These are phyloP conservation scores for Rhodinocichla rosea DNA, from an alignment of 2,113 vertebrate species.

Conservation along the genomic window DNA sequence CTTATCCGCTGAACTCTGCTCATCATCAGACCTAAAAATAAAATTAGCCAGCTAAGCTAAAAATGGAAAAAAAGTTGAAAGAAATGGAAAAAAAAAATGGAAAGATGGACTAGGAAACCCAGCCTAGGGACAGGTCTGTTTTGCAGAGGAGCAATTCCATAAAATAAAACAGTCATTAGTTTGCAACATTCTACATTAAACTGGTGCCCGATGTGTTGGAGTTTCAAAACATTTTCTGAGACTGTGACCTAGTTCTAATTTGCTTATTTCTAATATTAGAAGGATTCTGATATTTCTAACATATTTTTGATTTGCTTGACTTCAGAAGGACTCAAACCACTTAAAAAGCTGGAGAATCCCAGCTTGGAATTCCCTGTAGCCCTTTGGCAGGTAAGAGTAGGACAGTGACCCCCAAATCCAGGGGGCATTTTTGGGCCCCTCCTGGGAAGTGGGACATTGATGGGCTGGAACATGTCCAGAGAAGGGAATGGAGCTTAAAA, in stretches of 20 bases:
- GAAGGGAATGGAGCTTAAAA: background rate
- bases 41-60: conserved; percentile 85
- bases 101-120: background rate
- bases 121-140: background rate
- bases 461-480: background rate
- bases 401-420: background rate
- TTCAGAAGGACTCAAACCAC: background rate
- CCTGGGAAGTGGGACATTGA: background rate
- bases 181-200: background rate
- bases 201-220: background rate
- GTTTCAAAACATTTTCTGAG: background rate
- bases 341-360: background rate
- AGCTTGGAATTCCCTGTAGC: background rate
- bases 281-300: background rate
- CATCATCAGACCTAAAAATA: conserved; percentile 91
- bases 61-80: conserved; percentile 53
- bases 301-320: background rate
- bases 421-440: background rate
- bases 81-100: background rate
- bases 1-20: conserved; percentile 92
- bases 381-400: background rate
- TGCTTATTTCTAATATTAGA: background rate
- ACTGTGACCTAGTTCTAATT: background rate
- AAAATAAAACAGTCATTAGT: background rate
- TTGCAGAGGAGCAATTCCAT: background rate